Conservation (phyloP, 2,113 vertebrate genomes). For the Chaenocephalus aceratus region DNA sequence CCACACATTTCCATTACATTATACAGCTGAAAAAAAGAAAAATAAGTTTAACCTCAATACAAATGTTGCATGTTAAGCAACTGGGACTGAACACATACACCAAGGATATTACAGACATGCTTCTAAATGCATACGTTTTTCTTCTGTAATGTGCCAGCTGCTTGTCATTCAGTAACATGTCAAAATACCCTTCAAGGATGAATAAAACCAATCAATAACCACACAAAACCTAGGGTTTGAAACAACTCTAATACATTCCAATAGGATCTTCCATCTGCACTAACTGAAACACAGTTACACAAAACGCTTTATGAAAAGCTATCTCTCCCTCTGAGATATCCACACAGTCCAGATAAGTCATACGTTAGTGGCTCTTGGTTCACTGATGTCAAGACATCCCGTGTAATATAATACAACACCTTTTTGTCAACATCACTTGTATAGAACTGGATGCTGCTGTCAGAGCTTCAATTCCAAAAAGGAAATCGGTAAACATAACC, state of each 20-base stretch:
- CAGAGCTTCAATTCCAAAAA: background rate
- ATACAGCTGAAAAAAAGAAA: conserved; percentile 19
- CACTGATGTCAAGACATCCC: no score
- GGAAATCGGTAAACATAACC: background rate
- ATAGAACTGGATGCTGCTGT: background rate
- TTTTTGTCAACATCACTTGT: background rate
- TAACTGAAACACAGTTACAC: background rate
- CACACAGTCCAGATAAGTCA: no score
- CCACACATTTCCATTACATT: conserved; percentile 19
- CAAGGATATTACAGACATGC: conserved; percentile 2
- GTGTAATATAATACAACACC: background rate
- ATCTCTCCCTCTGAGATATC: no score
- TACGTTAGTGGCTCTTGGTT: no score
- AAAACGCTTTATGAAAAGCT: background rate
- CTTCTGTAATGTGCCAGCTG: background rate
- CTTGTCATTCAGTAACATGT: conserved; percentile 2
- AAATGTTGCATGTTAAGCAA: conserved; percentile 1
- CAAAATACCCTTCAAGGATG: background rate
- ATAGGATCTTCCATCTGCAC: background rate
- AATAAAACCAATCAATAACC: background rate
- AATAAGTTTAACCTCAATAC: conserved; percentile 2
- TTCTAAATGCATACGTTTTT: conserved; percentile 16
- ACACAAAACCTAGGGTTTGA: background rate
- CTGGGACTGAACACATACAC: background rate
- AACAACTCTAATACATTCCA: background rate